These are phyloP conservation scores for Zaprionus capensis DNA, from an alignment of 1,140 invertebrate genomes.

Conservation along the genomic window DNA sequence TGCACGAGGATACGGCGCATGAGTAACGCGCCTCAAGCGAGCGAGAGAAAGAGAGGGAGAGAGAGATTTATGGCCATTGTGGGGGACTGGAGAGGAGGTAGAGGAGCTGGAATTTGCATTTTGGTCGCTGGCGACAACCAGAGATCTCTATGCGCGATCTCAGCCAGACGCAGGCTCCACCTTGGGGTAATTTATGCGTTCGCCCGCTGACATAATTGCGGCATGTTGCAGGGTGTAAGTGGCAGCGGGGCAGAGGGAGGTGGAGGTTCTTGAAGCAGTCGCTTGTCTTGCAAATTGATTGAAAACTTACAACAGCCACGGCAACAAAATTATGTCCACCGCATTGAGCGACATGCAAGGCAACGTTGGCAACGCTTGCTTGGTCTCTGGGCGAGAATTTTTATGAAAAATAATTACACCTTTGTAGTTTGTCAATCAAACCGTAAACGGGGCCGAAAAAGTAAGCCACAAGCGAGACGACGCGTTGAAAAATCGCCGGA, in stretches of 20 bases:
- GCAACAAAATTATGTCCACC: conserved; percentile 47
- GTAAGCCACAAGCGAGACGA: conserved; percentile 44
- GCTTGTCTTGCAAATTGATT: conserved; percentile 67
- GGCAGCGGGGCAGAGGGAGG: conserved; percentile 1
- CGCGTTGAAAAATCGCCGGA: conserved; percentile 28
- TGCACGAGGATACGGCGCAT: conserved; percentile 63
- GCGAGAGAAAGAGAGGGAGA: conserved; percentile 26
- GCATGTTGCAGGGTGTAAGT: background rate
- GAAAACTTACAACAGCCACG: conserved; percentile 67
- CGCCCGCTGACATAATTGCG: conserved; percentile 75
- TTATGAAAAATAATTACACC: conserved; percentile 83
- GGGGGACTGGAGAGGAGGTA: background rate
- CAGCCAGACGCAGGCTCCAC: conserved; percentile 15
- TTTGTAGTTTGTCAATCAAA: conserved; percentile 82
- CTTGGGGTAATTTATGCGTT: conserved; percentile 68
- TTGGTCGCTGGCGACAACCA: conserved; percentile 45
- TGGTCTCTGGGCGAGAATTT: conserved; percentile 36
- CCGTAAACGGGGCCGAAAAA: conserved; percentile 48
- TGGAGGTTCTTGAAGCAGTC: background rate
- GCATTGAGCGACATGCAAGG: conserved; percentile 33
- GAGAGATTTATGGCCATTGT: conserved; percentile 63
- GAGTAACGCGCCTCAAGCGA: conserved; percentile 71
- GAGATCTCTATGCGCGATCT: conserved; percentile 2
- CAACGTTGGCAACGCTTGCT: conserved; percentile 20
- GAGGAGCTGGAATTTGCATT: conserved; percentile 37